Evolutionary conservation across 2,888 invertebrate genomes (phyloP), one percentile per base, ranked within the genome.

Genomic region (Xestia c-nigrum): DNA sequence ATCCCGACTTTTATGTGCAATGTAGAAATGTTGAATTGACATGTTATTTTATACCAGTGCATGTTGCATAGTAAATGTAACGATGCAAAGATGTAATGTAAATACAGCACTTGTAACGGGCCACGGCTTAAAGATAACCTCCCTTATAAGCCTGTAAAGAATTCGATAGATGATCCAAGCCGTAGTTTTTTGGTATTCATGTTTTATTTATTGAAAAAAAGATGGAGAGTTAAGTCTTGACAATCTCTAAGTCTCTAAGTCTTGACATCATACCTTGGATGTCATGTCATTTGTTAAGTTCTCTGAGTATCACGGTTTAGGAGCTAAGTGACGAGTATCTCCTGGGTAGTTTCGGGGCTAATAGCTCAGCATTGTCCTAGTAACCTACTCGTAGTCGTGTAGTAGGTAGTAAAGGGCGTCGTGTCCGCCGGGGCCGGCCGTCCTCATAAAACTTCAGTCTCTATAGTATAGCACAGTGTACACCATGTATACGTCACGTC

Each of bases 1-100:
- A 70, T 80, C 81, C 59, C 70, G 83, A 81, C 74, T 59, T 84
- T 74, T 75, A 84, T 80, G 84, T 81, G 70, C 84, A 84, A 66
- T 81, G 80, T 72, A 61, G 59, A 80, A 83, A 80, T 74, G 74
- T 84, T 72, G 52, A 74, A 84, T 77, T 77, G 74, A 68, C 72
- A 77, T 61, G 70, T 70, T 67, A 67, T 75, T 52, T 55, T 12
- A 63, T 31, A 38, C 31, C n/a, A 59, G 59, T 52, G 55, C 24
- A 24, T 75, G 55, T 64, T 72, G 7, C 63, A 43, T 24, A 5
- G n/a, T n/a, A 38, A 5, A 78, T 24, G 14, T 19, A 5, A 64
- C 40, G 24, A 55, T 40, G 21, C 14, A 70, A n/a, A 57, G 31
- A 31, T 31, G 31, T 31, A 31, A 31, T 24, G 16, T 3, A 50